These are phyloP conservation scores for Propithecus perrieri DNA, from an alignment of 2,797 vertebrate genomes.

Conservation along the genomic window DNA sequence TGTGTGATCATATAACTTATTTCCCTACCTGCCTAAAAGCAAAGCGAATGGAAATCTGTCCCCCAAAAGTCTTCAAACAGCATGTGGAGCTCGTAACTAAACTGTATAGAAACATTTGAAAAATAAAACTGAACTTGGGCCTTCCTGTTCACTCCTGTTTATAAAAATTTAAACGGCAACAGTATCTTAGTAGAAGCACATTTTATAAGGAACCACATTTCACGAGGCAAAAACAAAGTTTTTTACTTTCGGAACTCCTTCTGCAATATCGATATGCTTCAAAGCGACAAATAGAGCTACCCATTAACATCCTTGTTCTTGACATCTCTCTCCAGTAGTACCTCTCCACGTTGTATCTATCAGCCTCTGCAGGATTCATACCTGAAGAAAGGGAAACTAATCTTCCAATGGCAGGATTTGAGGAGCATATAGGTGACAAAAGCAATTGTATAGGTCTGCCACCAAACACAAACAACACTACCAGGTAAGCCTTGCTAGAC, in stretches of 20 bases:
- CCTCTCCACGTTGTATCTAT: neutral
- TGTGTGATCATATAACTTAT: neutral
- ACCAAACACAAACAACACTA: neutral
- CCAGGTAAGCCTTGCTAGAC: neutral
- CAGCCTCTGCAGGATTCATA: neutral
- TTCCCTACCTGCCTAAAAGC: neutral
- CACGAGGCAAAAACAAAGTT: conserved; percentile 11
- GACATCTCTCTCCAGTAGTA: conserved; percentile 1
- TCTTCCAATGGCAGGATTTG: conserved; percentile 10
- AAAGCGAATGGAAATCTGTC: neutral
- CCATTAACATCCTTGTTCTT: neutral
- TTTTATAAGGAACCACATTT: neutral
- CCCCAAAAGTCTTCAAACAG: neutral
- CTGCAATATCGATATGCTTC: neutral
- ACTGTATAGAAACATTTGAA: neutral
- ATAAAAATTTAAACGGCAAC: neutral
- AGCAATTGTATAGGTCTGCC: conserved; percentile 4
- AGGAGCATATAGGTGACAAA: conserved; percentile 48
- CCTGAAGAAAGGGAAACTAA: neutral
- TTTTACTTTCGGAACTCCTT: conserved; percentile 15
- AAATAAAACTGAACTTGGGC: neutral
- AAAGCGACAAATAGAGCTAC: conserved; percentile 38
- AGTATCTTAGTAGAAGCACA: neutral
- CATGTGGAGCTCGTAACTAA: neutral
- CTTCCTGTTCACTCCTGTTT: neutral